Evolutionary conservation across 2,888 invertebrate species (phyloP).

Genomic region (Polyommatus icarus): DNA sequence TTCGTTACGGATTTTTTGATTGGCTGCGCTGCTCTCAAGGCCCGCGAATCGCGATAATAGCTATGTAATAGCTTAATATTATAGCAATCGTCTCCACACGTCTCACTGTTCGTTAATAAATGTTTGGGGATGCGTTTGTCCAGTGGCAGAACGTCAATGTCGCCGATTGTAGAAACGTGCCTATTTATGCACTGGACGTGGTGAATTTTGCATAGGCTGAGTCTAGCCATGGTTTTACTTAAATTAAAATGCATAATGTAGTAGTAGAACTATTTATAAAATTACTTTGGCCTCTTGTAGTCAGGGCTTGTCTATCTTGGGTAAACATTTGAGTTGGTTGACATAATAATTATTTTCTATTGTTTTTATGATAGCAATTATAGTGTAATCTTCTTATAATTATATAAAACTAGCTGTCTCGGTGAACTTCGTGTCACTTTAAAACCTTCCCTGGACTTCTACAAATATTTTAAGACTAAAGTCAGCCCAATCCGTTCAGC

Average conservation of each 20-base stretch:
- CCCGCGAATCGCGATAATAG: no score
- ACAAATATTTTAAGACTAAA: no score
- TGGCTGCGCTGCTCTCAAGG: no score
- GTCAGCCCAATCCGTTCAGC: no score
- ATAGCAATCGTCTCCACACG: constrained; percentile 45
- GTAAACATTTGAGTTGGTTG: not conserved
- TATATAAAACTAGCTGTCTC: no score
- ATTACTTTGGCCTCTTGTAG: not conserved
- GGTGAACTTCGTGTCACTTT: no score
- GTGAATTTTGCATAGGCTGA: constrained; percentile 46
- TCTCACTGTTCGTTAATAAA: constrained; percentile 65
- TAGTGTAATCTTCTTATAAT: no score
- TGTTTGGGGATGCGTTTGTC: constrained; percentile 76
- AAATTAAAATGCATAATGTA: constrained; percentile 37
- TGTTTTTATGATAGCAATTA: not conserved
- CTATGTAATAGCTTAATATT: not conserved
- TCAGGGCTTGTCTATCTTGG: not conserved
- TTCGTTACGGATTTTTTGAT: no score
- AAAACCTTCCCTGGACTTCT: no score
- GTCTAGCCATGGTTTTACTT: constrained; percentile 42
- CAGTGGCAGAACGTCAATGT: constrained; percentile 75
- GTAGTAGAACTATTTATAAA: constrained; percentile 17
- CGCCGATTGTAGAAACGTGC: constrained; percentile 65
- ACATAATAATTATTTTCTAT: not conserved
- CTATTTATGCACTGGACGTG: constrained; percentile 47